Base-by-base conservation (phyloP, 2,888 invertebrate species). In the Lissocephala sabroskyi region DNA sequence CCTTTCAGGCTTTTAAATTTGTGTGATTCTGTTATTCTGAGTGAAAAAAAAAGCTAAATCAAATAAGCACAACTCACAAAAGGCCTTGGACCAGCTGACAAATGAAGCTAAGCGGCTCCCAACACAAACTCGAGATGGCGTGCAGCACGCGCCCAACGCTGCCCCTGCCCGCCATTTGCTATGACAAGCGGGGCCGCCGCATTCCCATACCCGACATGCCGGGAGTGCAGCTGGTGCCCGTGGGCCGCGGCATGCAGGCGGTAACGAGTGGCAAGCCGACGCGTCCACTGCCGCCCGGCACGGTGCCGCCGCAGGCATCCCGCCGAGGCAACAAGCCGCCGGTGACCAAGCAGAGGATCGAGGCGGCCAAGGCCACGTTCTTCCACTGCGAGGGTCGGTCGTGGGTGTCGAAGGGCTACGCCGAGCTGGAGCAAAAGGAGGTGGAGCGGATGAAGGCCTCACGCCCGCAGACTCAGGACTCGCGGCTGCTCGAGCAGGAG, bases 391-490 rank as follows among this genome's bases (percentile, higher is more conserved):
- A 59, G 9, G 77, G 71, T 1, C 63, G 47, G 29, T 58, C 77
- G 0, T 76, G 77, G 74, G 55, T 68, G 6, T 63, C 77, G 1
- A 55, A 52, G 23, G 77, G 77, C 0, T 74, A 40, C n/a, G 74
- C 65, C 1, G 39, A 53, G n/a, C 40, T 76, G 2, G n/a, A 44
- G 0, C 52, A 59, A 17, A 29, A 26, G 1, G 63, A 73, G 1
- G 47, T 76, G 7, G 66, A 65, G 0, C 59, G 70, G 7, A 54
- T 76, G 70, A 49, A 53, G 9, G 49, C 49, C 0, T 32, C 36
- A 0, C 41, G 59, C 0, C 74, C 63, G 0, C 45, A 44, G 10
- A 59, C 55, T 6, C 40, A 43, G 13, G 66, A 65, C 16, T 66
- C 76, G 26, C 39, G 56, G 17, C 39, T 23, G 2, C 52, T 41